phyloP scores from a whole-genome alignment of 1,140 invertebrate genomes.

The Pseudomyrmex pallidus region DNA sequence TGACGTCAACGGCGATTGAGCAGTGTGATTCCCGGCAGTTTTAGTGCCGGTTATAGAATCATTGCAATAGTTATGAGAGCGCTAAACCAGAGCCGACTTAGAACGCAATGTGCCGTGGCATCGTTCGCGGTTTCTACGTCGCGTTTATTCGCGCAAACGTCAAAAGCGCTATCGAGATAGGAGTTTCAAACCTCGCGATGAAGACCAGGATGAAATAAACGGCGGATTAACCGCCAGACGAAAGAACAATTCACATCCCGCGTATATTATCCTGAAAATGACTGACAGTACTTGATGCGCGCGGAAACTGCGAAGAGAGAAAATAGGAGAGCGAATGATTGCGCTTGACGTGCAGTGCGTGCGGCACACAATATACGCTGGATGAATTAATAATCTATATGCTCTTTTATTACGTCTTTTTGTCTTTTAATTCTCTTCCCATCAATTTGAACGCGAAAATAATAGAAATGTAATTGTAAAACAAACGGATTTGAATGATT shows the following conservation, averaged over 20 bases:
- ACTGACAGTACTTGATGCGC: not conserved
- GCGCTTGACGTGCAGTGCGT: not conserved
- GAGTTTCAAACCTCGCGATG: not conserved
- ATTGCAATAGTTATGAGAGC: constrained; percentile 42
- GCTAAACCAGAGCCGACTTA: constrained; percentile 34
- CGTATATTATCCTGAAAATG: not conserved
- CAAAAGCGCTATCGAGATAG: not conserved
- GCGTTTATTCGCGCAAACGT: constrained; percentile 5
- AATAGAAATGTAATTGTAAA: not conserved
- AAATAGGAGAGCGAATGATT: not conserved
- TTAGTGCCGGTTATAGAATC: constrained; percentile 51
- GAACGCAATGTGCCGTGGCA: constrained; percentile 3
- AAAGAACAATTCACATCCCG: constrained; percentile 7
- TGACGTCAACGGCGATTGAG: constrained; percentile 54
- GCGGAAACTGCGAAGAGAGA: too few species aligned
- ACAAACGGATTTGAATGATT: not conserved
- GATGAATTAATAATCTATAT: constrained; percentile 28
- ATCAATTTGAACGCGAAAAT: not conserved
- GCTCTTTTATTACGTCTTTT: not conserved
- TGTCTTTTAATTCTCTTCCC: not conserved
- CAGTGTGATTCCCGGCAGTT: constrained; percentile 48
- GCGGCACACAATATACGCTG: not conserved
- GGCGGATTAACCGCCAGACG: not conserved
- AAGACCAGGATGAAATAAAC: not conserved
- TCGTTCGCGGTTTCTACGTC: not conserved